Evolutionary conservation across 92 coral and sea anemone genomes (phyloP).

Genomic region (Epizoanthus illoricatus): DNA sequence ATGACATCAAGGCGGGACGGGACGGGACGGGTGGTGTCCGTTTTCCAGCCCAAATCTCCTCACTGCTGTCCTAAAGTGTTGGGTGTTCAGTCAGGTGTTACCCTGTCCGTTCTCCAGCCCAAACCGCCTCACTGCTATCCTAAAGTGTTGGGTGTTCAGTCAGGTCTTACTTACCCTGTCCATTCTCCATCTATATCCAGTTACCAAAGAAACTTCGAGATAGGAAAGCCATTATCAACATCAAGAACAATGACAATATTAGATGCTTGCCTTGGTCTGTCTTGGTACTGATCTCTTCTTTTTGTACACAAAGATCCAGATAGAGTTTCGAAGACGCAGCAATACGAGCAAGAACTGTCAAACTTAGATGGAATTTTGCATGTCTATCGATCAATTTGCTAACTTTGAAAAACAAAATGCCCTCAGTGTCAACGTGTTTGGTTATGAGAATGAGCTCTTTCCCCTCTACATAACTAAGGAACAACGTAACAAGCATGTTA

Average conservation of each 20-base stretch:
- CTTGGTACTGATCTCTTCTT: slow-evolving; percentile 37
- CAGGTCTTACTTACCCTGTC: too few relatives aligned
- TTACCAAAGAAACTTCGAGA: slow-evolving; percentile 38
- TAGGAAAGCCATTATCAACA: slow-evolving; percentile 53
- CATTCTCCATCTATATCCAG: slow-evolving; percentile 40
- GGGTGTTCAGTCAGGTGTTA: too few relatives aligned
- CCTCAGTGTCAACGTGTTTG: not conserved
- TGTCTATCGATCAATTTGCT: slow-evolving; percentile 19
- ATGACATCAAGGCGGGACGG: too few relatives aligned
- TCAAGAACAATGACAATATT: slow-evolving; percentile 39
- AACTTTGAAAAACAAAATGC: slow-evolving; percentile 42
- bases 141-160: too few relatives aligned
- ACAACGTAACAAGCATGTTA: slow-evolving; percentile 19
- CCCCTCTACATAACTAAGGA: slow-evolving; percentile 46
- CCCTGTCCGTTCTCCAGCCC: too few relatives aligned
- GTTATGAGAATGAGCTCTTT: slow-evolving; percentile 14
- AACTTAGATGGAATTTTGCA: slow-evolving; percentile 38
- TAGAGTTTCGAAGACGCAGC: slow-evolving; percentile 19
- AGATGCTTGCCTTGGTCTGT: slow-evolving; percentile 54
- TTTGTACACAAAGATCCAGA: slow-evolving; percentile 29
- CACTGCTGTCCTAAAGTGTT: too few relatives aligned
- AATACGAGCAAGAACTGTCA: slow-evolving; percentile 31
- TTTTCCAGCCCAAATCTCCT: too few relatives aligned
- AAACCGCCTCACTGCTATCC: too few relatives aligned
- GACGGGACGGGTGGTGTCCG: too few relatives aligned